Conservation (phyloP, 2,113 vertebrate species). For the Callipepla californica region DNA sequence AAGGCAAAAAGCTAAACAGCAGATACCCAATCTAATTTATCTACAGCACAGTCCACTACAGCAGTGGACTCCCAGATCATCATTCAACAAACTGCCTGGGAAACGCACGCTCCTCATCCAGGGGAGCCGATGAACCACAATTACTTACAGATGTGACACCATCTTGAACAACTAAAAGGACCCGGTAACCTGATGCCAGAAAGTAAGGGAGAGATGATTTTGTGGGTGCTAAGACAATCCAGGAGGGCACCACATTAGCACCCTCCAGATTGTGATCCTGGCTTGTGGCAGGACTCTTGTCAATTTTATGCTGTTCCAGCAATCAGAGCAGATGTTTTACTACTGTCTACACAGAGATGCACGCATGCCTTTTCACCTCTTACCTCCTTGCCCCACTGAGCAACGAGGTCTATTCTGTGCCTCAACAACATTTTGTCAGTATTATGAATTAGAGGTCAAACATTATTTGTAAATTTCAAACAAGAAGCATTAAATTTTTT, state of each 20-base stretch:
- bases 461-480: background rate
- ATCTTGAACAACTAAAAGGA: background rate
- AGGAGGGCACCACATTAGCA: background rate
- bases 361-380: accelerated
- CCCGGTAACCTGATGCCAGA: background rate
- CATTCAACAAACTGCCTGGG: background rate
- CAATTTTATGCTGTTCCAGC: background rate
- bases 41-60: background rate
- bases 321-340: background rate
- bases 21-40: background rate
- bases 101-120: background rate
- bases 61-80: background rate
- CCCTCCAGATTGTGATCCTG: background rate
- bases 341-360: background rate
- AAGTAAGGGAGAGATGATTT: background rate
- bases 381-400: background rate
- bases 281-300: background rate
- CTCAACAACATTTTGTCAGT: background rate
- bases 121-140: background rate
- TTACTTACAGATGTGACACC: background rate
- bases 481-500: background rate
- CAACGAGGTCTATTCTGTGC: background rate
- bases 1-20: background rate
- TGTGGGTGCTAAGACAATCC: background rate
- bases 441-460: background rate